Evolutionary conservation across 2,888 invertebrate genomes (phyloP).

Genomic region (Ernsta delagoae): DNA sequence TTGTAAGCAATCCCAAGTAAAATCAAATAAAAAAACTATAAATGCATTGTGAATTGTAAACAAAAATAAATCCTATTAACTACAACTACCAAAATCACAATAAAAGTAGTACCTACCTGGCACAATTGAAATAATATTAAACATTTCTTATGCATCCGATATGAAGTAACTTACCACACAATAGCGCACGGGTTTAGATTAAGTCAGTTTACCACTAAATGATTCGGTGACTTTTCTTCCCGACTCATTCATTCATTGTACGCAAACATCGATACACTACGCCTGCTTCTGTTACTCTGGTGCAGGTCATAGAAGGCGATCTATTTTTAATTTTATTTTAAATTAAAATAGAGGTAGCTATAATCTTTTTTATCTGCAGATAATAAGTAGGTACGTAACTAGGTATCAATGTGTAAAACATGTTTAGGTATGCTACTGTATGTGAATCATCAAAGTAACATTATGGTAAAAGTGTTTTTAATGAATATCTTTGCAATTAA

Average conservation of each 20-base stretch:
- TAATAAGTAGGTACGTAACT: too few species aligned
- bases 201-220: constrained; percentile 38
- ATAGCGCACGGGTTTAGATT: constrained; percentile 31
- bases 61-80: not conserved
- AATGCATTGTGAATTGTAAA: not conserved
- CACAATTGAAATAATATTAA: constrained; percentile 6
- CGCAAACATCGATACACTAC: constrained; percentile 44
- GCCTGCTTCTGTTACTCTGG: constrained; percentile 44
- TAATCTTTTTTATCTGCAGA: not conserved
- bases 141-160: constrained; percentile 21
- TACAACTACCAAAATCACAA: constrained; percentile 4
- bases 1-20: not conserved
- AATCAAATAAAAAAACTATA: not conserved
- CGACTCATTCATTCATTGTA: constrained; percentile 51
- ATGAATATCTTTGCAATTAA: not conserved
- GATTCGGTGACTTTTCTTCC: constrained; percentile 44
- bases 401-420: too few species aligned
- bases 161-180: constrained; percentile 30
- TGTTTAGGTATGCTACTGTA: too few species aligned
- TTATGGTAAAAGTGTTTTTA: too few species aligned
- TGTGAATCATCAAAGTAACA: not conserved
- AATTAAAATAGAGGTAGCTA: not conserved
- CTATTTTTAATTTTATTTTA: not conserved
- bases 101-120: not conserved
- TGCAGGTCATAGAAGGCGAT: constrained; percentile 37